Base-by-base conservation (phyloP, 2,797 vertebrate species). In the Sebastes nivosus region DNA sequence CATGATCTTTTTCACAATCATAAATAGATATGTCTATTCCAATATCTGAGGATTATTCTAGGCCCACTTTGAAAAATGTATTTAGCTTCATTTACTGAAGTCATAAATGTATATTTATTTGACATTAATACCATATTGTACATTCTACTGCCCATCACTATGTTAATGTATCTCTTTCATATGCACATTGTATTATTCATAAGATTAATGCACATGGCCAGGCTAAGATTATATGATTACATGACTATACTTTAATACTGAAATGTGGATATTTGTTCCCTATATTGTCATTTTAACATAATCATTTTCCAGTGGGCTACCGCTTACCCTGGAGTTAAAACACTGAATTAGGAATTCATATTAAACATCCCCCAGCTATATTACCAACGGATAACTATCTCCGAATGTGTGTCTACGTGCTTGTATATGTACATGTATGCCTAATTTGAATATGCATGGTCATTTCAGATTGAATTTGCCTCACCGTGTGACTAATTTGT, bases 361-460 rank as follows among this genome's bases (percentile, higher is more conserved):
- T 89, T 80, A 79, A 89, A 92, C 78, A 81, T 80, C 92, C 91
- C 32, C 29, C 16, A 91, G 94, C 90, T 87, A 91, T 90, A 89
- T 87, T 77, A 63, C 42, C 22, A 87, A 77, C 8, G 18, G 86
- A 75, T 54, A 61, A 54, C 68, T 86, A 80, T 72, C 52, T 87
- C 38, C n/a, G 58, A 66, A 63, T 82, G 55, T 64, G 76, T 82
- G 68, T 82, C 25, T 77, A 32, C 22, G 22, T 86, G 71, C 67
- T 72, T 81, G 69, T 79, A 64, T 85, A 60, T 83, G 63, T 81
- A 84, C 79, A 87, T 85, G 72, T 67, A 87, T 67, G 77, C 75
- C 77, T 93, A 86, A 93, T 94, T 91, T 94, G 87, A 94, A 94
- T 94, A 93, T 93, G 83, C 86, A 93, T 89, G 87, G 91, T 86